phyloP scores from a whole-genome alignment of 2,113 vertebrate species.

The Butorides virescens region DNA sequence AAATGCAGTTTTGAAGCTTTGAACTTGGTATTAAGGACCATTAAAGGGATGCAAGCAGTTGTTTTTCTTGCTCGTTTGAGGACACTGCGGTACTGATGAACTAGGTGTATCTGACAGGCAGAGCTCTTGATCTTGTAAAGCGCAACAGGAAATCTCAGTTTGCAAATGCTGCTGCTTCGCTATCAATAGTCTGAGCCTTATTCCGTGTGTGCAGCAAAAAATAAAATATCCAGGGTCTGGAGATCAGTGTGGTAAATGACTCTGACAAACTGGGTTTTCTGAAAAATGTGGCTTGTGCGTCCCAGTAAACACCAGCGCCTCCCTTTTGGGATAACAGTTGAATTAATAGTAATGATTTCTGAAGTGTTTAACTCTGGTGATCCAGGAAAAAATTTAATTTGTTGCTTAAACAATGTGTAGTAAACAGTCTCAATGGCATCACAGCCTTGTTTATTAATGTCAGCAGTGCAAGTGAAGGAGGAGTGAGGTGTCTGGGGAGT shows the following conservation, averaged over 20 bases:
- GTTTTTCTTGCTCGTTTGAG: not conserved
- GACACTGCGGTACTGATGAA: rapidly evolving
- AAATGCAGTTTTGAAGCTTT: not conserved
- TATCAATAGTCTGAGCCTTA: rapidly evolving
- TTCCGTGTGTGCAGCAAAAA: not conserved
- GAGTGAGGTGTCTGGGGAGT: not conserved
- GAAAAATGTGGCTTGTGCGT: not conserved
- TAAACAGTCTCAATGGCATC: not conserved
- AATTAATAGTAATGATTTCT: rapidly evolving
- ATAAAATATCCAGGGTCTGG: rapidly evolving
- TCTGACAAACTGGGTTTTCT: rapidly evolving
- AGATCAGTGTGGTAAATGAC: rapidly evolving
- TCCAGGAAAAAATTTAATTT: not conserved
- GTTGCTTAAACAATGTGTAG: not conserved
- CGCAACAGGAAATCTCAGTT: not conserved
- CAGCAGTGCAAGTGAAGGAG: not conserved
- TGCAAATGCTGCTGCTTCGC: not conserved
- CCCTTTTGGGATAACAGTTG: not conserved
- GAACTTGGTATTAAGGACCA: not conserved
- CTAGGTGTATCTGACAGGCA: not conserved
- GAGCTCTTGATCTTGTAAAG: not conserved
- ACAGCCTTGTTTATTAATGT: not conserved
- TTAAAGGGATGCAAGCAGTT: not conserved
- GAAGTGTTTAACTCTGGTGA: not conserved
- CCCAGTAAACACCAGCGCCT: not conserved